Evolutionary conservation across 2,888 invertebrate species (phyloP), one percentile per base, ranked within the genome.

Genomic region (Selenia dentaria): DNA sequence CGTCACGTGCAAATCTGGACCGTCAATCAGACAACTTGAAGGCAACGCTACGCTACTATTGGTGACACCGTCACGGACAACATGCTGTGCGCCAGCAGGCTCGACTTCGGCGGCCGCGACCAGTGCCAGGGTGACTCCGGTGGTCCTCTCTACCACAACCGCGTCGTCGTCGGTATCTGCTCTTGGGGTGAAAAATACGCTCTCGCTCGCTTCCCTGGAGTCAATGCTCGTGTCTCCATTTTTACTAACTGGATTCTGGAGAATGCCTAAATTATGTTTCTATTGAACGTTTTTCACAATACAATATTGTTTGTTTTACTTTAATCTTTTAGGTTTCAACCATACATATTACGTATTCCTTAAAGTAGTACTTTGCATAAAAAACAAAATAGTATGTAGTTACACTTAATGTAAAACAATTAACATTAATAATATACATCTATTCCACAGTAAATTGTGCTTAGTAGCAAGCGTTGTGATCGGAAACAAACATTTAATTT

Each of bases 121-220:
- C 64, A 64, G 54, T 74, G 73, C 60, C 57, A 53, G 44, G 67
- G 68, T 3, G 70, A 72, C 60, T 68, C 70, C 38, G 73, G 72
- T 9, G 66, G 68, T 3, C 72, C 74, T 10, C 62, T 71, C 43
- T 62, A 53, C 55, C 67, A 71, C 57, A 67, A 69, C 47, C 33
- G 41, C 2, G 43, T 67, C 11, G 49, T 69, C 6, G 64, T 73
- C 29, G 70, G 73, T n/a, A 52, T 73, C 28, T 60, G 54, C 52
- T 70, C 70, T 1, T 70, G 57, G 51, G 71, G 72, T 0, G 4
- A 28, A 0, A 50, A 57, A 3, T 74, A 72, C 28, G 72, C 60
- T 9, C 39, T 13, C 0, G 13, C 63, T n/a, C 6, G 11, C 9
- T 71, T 40, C 44, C 71, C 72, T n/a, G 66, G 68, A 1, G 59